Base-by-base conservation (phyloP, 2,797 vertebrate species). In the Pipistrellus pipistrellus region DNA sequence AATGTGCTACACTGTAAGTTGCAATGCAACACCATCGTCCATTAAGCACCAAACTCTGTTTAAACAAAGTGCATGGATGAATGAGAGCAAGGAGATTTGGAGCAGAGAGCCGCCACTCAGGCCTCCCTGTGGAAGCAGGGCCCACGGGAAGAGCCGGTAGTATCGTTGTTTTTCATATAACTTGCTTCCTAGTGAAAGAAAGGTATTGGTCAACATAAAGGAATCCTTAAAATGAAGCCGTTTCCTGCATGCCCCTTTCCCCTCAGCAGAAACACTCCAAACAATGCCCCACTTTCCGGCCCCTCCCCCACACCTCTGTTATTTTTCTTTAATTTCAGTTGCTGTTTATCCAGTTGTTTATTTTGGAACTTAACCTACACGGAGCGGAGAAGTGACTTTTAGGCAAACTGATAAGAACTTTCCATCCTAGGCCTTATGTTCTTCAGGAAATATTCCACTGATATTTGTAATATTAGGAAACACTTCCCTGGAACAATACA, bases 21-120 rank as follows among this genome's bases (percentile, higher is more conserved):
- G 97, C 95, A 94, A 94, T 92, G 85, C 92, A 90, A 73, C 95
- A 81, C 96, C 94, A 82, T 96, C 97, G 85, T 95, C 97, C 10
- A 0, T 90, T 93, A 96, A 97, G 94, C 95, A 95, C 96, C 96
- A 93, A 96, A 94, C 97, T 94, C 97, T 97, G 85, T 94, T 97
- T 96, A 96, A 98, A 97, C 96, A 97, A 85, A 94, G 76, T 48
- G 92, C 82, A 59, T 12, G 84, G 93, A 80, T 35, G 64, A 95
- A 62, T 30, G 59, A 62, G 27, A 62, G 59, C 27, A 62, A 62
- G 59, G 59, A 62, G 27, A 30, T 62, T 62, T 2, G 13, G 27
- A 62, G 59, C 27, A 14, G 59, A 62, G 59, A 62, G 27, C 57
- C 12, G 27, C 59, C 59, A 62, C 27, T 62, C 27, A 30, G 59